Conservation (phyloP, 2,888 invertebrate genomes). For the Embidobia sp. region DNA sequence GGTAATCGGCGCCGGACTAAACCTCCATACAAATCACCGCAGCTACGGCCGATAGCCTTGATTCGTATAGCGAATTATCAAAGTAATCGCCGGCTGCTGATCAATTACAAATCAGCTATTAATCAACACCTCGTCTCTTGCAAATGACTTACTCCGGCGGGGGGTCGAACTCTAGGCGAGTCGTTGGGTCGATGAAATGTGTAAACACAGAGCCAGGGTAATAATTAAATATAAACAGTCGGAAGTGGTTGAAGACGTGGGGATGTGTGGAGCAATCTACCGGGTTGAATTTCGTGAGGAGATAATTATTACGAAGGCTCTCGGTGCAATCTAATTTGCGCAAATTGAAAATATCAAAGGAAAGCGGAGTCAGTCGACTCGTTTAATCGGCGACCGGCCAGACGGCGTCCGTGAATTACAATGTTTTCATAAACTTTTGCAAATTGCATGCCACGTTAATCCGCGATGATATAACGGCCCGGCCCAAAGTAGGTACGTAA, state of each 20-base stretch:
- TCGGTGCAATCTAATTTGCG: conserved; percentile 67
- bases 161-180: neutral
- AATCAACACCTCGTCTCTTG: conserved; percentile 31
- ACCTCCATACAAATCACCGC: conserved; percentile 26
- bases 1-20: conserved; percentile 21
- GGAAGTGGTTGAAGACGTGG: conserved; percentile 33
- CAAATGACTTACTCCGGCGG: conserved; percentile 16
- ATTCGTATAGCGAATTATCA: conserved; percentile 45
- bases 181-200: conserved; percentile 18
- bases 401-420: conserved; percentile 44
- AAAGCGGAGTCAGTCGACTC: conserved; percentile 39
- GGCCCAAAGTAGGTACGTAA: conserved; percentile 43
- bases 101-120: conserved; percentile 49
- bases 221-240: conserved; percentile 58
- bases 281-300: conserved; percentile 32
- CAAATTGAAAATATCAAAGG: conserved; percentile 69
- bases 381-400: conserved; percentile 37
- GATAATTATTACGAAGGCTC: conserved; percentile 61
- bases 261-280: conserved; percentile 3
- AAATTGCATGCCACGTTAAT: conserved; percentile 44
- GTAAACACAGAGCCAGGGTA: conserved; percentile 25
- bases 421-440: conserved; percentile 60
- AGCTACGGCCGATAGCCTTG: conserved; percentile 26
- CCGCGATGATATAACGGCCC: conserved; percentile 48
- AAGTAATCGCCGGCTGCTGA: conserved; percentile 35